Conservation (phyloP, 2,888 invertebrate genomes). For the Leptogaster cylindrica region DNA sequence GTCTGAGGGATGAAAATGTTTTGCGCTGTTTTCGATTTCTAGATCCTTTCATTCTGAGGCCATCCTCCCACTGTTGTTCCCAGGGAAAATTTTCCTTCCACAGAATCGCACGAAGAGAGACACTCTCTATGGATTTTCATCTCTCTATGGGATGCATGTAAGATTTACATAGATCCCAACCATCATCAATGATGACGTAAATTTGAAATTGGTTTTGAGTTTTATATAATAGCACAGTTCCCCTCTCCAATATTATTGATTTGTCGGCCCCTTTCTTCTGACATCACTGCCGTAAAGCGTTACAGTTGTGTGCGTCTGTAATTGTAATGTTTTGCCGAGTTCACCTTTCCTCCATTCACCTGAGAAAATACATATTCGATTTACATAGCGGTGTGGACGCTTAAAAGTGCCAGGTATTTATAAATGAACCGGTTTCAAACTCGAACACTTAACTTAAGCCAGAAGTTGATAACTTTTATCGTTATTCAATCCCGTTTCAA, state of each 20-base stretch:
- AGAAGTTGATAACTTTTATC: neutral
- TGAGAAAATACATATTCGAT: slow-evolving; percentile 19
- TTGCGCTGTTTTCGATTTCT: no score
- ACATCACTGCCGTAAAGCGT: neutral
- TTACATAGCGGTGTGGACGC: slow-evolving; percentile 14
- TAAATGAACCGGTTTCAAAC: slow-evolving; percentile 12
- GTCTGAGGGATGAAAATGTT: no score
- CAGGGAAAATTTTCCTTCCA: neutral
- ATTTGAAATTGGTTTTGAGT: no score
- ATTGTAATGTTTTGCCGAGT: slow-evolving; percentile 8
- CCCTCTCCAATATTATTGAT: slow-evolving; percentile 27
- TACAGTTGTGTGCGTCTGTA: slow-evolving; percentile 9
- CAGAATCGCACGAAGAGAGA: no score
- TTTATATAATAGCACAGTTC: no score
- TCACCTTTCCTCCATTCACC: slow-evolving; percentile 42
- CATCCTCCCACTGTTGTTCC: neutral
- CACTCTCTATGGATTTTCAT: no score
- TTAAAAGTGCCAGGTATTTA: slow-evolving; percentile 10
- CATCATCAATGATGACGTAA: no score
- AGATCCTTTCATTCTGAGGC: neutral
- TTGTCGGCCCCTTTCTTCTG: slow-evolving; percentile 3
- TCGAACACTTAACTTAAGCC: no score
- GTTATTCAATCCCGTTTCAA: no score
- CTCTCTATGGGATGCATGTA: no score
- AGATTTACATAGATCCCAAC: no score